phyloP scores from a whole-genome alignment of 2,113 vertebrate genomes.

The Thunnus thynnus region DNA sequence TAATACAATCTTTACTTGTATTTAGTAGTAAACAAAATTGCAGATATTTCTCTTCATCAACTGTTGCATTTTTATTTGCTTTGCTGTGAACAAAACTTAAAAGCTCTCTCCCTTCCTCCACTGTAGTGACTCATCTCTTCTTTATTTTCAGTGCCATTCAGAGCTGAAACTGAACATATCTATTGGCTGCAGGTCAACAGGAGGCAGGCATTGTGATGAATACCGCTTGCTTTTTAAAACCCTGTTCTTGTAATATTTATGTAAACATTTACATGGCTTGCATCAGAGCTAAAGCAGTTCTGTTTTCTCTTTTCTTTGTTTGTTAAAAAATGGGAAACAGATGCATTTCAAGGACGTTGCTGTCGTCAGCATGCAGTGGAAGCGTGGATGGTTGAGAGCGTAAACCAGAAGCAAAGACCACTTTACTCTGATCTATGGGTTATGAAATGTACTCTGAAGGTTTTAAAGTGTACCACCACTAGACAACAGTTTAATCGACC shows the following conservation, averaged over 20 bases:
- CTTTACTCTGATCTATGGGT: slow-evolving; percentile 34
- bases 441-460: slow-evolving; percentile 36
- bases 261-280: slow-evolving; percentile 33
- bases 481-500: slow-evolving; percentile 42
- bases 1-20: neutral
- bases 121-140: slow-evolving; percentile 44
- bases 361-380: slow-evolving; percentile 1
- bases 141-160: slow-evolving; percentile 38
- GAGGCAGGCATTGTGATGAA: slow-evolving; percentile 29
- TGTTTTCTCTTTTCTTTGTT: neutral
- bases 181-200: slow-evolving; percentile 16
- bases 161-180: slow-evolving; percentile 15
- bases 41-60: slow-evolving; percentile 26
- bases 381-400: neutral
- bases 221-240: slow-evolving; percentile 10
- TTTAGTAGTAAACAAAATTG: slow-evolving; percentile 12
- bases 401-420: slow-evolving; percentile 41
- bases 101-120: slow-evolving; percentile 9
- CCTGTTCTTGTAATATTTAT: neutral
- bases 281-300: neutral
- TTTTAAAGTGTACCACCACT: slow-evolving; percentile 25
- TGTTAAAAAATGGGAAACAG: slow-evolving; percentile 18
- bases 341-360: slow-evolving; percentile 17
- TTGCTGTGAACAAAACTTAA: slow-evolving; percentile 21
- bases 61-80: slow-evolving; percentile 25